These are phyloP conservation scores for Centropus unirufus DNA, from an alignment of 2,113 vertebrate species.

Conservation along the genomic window DNA sequence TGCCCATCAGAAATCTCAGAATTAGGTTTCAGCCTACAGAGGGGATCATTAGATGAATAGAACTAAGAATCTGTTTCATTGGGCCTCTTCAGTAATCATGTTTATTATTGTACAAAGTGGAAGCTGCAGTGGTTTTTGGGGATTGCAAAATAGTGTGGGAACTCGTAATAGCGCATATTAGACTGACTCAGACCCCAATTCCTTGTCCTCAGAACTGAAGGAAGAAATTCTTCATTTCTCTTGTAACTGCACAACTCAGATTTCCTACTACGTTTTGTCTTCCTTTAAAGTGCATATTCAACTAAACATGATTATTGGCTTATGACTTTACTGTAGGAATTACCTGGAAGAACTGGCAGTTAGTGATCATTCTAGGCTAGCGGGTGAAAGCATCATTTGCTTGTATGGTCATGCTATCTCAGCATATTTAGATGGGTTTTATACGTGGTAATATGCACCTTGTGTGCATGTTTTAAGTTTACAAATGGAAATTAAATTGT, in stretches of 20 bases:
- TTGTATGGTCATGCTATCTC: neutral
- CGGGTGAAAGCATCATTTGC: neutral
- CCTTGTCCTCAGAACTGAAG: neutral
- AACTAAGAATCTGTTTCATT: neutral
- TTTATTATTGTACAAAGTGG: neutral
- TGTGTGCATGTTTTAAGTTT: neutral
- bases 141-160: too few species aligned
- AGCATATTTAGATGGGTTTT: neutral
- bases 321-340: neutral
- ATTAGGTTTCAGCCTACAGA: neutral
- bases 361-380: neutral
- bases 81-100: neutral
- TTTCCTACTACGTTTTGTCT: neutral
- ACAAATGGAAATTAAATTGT: neutral
- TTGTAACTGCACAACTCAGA: neutral
- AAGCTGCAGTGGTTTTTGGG: fast-evolving
- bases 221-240: neutral
- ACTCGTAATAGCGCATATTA: neutral
- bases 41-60: neutral
- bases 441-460: too few species aligned
- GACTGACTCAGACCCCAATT: neutral
- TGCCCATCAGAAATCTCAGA: neutral
- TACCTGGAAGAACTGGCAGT: neutral
- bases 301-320: neutral
- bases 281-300: neutral